Percentiles rank a stretch among this genome's conserved stretches.
Conservation (phyloP, 2,113 vertebrate species). For the Bothrops jararaca region DNA sequence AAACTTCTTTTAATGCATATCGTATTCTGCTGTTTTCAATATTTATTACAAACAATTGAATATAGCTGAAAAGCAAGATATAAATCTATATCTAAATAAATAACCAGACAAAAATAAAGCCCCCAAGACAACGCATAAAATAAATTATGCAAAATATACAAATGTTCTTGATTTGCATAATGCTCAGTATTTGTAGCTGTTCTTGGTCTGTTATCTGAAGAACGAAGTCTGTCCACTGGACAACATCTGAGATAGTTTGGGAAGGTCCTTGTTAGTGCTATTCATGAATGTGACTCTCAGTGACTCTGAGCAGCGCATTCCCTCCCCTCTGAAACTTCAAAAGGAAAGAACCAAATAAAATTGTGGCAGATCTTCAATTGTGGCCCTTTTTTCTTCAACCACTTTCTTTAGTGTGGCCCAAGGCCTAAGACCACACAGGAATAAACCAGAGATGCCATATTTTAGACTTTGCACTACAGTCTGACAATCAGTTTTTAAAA, state of each 20-base stretch:
- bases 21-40: background rate
- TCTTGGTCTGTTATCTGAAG: background rate
- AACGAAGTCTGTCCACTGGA: background rate
- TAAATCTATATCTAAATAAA: background rate
- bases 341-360: accelerated
- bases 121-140: background rate
- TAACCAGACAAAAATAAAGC: background rate
- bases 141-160: background rate
- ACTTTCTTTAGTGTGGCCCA: background rate
- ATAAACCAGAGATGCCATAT: background rate
- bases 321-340: background rate
- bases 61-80: background rate
- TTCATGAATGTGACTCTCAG: accelerated
- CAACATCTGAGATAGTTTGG: background rate
- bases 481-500: slow-evolving; percentile 28
- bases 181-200: background rate
- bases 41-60: background rate
- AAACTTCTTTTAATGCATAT: background rate
- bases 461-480: background rate
- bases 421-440: background rate
- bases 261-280: accelerated
- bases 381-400: background rate
- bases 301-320: background rate
- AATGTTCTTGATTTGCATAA: background rate
- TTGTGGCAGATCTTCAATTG: background rate